Base-by-base conservation (phyloP, 2,797 vertebrate species). In the Pelodytes ibericus region DNA sequence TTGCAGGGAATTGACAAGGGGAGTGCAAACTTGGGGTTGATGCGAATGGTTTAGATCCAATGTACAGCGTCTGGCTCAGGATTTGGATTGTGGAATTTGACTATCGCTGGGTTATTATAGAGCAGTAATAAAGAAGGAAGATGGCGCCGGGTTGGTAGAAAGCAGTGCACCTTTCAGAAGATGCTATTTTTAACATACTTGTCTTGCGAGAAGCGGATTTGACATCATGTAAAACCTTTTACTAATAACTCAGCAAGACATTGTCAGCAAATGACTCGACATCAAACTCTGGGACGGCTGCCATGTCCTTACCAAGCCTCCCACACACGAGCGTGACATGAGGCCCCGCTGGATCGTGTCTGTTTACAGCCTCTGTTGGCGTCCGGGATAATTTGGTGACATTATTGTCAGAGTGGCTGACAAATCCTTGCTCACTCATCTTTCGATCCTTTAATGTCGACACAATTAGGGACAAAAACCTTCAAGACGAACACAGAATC, bases 151-250 rank as follows among this genome's bases (percentile, higher is more conserved):
- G 36, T 39, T 1, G 36, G 1, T 39, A 13, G 15, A 39, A 13
- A 8, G 7, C 36, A 10, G 3, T 13, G 44, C 44, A 47, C 44
- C 44, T 47, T 26, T 18, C 36, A 59, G 31, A 29, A 15, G 16
- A 13, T 2, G 5, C 41, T 62, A 72, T 72, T 62, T 72, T 51
- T 62, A 72, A 59, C 33, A 25, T 41, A 27, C 36, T 36, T 20
- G 7, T 27, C 9, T 60, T 58, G 29, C 22, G 57, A 20, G 26
- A 30, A 51, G 44, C 39, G 11, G 44, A 69, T 29, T 30, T 66
- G 62, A 74, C 62, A 66, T 36, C 25, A 49, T 31, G n/a, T 49
- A 58, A 74, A 74, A 47, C 72, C 62, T 66, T 47, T 68, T 25
- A 51, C 26, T 75, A 56, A 39, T 68, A 68, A 39, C 56, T 16